Base-by-base conservation (phyloP, 1,140 invertebrate species). In the Heliconius eleuchia region DNA sequence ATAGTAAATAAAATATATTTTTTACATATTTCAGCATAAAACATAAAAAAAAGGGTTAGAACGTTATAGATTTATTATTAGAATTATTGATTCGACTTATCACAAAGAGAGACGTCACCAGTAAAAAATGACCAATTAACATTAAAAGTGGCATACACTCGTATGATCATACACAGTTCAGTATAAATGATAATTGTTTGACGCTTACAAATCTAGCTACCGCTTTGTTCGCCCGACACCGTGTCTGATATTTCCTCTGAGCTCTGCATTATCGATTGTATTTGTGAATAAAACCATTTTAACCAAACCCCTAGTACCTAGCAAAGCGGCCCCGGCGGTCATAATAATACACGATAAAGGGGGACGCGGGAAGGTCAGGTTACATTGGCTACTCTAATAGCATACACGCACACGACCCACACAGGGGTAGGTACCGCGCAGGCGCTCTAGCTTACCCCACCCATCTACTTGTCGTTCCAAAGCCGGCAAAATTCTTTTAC, bases 191-290 rank as follows among this genome's bases (percentile, higher is more conserved):
- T 81, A 82, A 80, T 82, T 84, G 79, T 80, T 82, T 42, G 79
- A 74, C 78, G 78, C 75, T 82, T 79, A 78, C 83, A 73, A 83
- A 82, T 80, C 78, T 82, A 75, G 73, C 76, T 27, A 76, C 75
- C 73, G 84, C 87, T 90, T 87, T 87, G 87, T 88, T 82, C 83
- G 83, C 77, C 87, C 88, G 88, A 88, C 91, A 87, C 80, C 83
- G 82, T 82, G 90, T 94, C 91, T 94, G 91, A 92, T 91, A 91
- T 92, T 92, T 91, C 89, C 90, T 89, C 87, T 84, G 85, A 89
- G 85, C 78, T 90, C 90, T 89, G 89, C 90, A 89, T 91, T 94
- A 94, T 94, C 91, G 92, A 94, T 94, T 94, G 88, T 90, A 91
- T 91, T 92, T 89, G 86, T 88, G 87, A 89, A 92, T 85, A 90